Evolutionary conservation across 2,113 vertebrate species (phyloP), one percentile per base, ranked within the genome.

Genomic region (Phoenicopterus ruber): DNA sequence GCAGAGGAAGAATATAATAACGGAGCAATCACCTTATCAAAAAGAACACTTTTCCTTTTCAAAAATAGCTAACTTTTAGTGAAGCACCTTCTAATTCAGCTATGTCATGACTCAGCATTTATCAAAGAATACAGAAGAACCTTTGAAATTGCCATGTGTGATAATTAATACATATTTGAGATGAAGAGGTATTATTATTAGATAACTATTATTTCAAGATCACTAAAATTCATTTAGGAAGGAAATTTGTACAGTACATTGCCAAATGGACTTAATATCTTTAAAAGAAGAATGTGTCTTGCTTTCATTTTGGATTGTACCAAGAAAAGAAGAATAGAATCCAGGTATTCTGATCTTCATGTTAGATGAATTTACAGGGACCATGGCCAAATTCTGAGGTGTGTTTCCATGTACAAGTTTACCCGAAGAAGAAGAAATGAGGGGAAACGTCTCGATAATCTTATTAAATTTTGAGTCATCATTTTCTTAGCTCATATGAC

Each of bases 1-100:
- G 38, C 47, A 90, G 55, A 78, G 26, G 70, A 55, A 88, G 28
- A 95, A 84, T 54, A 92, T 79, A 85, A 95, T 81, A 96, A 96
- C 24, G 4, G 69, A 92, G 83, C 50, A 34, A 54, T 86, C 63
- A 94, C 17, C 28, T 93, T 91, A 94, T 93, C 86, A 97, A 95
- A 97, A 88, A 69, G 34, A 91, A 70, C 26, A 42, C 17, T 95
- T 96, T 84, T 95, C 40, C 42, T 69, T 94, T 94, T 88, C 69
- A 87, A 96, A 94, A 80, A 54, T 47, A 95, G 28, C n/a, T 89
- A 82, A 69, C 78, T 88, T 95, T 70, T 47, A 36, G 67, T 40
- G 90, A 73, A 95, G 18, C 13, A 93, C 31, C 50, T 76, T 91
- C n/a, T 86, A 81, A 82, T 96, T 94, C 83, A 93, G 86, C 72